Percentiles rank a stretch among this genome's conserved stretches.
Conservation (phyloP, 2,888 invertebrate species). For the Minunthozetes semirufus region DNA sequence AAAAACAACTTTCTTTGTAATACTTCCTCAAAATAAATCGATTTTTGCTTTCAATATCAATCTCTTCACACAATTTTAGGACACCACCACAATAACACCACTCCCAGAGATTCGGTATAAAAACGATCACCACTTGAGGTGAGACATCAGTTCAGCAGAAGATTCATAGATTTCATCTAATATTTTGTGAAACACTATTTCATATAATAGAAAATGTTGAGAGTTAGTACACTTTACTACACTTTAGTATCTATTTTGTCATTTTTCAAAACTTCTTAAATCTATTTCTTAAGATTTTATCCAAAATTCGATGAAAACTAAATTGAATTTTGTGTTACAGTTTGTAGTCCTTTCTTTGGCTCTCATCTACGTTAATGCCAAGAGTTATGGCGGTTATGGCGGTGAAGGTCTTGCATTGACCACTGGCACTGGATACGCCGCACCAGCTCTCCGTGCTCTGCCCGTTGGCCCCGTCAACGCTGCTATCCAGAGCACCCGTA, state of each 20-base stretch:
- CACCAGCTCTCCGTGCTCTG: neutral
- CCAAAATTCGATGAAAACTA: neutral
- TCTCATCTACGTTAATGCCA: neutral
- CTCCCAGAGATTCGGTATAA: neutral
- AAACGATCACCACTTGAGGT: neutral
- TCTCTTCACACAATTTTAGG: neutral
- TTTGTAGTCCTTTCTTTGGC: neutral
- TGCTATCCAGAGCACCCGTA: neutral
- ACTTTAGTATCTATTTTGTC: neutral
- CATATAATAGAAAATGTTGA: neutral
- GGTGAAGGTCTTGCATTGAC: neutral
- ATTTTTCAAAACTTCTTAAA: neutral
- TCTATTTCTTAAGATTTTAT: neutral
- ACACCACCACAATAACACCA: neutral
- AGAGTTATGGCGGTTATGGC: constrained; percentile 10
- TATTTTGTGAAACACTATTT: neutral
- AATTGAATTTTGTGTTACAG: neutral
- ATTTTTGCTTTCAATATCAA: neutral
- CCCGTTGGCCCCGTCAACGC: neutral
- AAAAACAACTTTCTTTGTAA: constrained; percentile 2
- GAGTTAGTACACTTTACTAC: neutral
- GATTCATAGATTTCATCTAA: neutral
- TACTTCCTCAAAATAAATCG: neutral
- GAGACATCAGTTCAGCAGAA: neutral
- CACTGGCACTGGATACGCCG: neutral